These are phyloP conservation scores for Bombus turneri DNA, from an alignment of 1,140 invertebrate species.

Conservation along the genomic window DNA sequence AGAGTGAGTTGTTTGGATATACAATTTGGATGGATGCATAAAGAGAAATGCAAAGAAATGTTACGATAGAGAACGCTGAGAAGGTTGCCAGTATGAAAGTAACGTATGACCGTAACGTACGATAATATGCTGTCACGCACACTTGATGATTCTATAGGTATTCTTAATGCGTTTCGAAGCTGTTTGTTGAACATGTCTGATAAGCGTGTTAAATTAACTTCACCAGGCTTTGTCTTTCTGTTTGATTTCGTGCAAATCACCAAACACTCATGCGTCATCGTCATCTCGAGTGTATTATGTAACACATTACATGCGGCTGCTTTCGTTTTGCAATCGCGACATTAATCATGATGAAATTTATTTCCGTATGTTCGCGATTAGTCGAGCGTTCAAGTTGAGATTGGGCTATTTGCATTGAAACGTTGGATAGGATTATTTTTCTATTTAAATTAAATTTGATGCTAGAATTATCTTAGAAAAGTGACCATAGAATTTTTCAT, in stretches of 20 bases:
- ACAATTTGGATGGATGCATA: not conserved
- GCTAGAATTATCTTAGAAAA: not conserved
- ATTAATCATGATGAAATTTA: not conserved
- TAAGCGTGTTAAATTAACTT: constrained; percentile 27
- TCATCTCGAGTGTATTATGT: not conserved
- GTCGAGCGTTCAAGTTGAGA: not conserved
- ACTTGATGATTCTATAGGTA: constrained; percentile 21
- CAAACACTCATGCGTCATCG: not conserved
- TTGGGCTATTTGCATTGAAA: not conserved
- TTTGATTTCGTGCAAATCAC: constrained; percentile 19
- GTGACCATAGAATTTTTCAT: too few relatives aligned
- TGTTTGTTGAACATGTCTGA: constrained; percentile 20
- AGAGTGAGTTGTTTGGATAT: not conserved
- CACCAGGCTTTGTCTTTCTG: not conserved
- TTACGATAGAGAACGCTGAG: constrained; percentile 5
- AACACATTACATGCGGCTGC: not conserved
- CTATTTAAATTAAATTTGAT: not conserved
- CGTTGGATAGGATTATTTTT: not conserved
- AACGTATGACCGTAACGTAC: constrained; percentile 42
- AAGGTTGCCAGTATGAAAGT: constrained; percentile 18
- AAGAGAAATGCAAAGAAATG: not conserved
- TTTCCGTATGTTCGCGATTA: not conserved
- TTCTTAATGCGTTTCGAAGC: constrained; percentile 36
- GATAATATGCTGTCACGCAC: constrained; percentile 41
- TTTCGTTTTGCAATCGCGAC: not conserved